phyloP scores from a whole-genome alignment of 2,888 invertebrate genomes.

The Mimas tiliae region DNA sequence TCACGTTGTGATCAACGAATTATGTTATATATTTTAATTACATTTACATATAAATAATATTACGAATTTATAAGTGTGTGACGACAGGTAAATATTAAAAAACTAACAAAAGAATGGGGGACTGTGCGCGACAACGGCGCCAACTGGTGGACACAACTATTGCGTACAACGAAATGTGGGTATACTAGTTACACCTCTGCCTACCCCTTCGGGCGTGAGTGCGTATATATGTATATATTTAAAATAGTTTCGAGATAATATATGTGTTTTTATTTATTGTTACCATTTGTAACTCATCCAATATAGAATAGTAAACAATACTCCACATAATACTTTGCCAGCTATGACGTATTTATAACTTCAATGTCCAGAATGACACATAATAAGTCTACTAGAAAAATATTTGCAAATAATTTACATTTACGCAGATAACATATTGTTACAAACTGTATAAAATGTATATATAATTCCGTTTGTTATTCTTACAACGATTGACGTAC shows the following conservation, averaged over 20 bases:
- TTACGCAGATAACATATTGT: constrained; percentile 25
- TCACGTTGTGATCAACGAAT: neutral
- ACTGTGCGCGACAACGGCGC: no score
- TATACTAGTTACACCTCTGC: no score
- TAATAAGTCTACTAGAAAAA: constrained; percentile 38
- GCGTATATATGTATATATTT: no score
- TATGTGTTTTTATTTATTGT: neutral
- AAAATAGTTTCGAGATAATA: neutral
- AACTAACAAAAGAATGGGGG: no score
- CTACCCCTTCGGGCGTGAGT: no score
- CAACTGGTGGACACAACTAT: no score
- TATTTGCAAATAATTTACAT: constrained; percentile 35
- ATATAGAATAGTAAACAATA: neutral
- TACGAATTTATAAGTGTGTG: no score
- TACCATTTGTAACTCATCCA: neutral
- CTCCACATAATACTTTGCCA: no score
- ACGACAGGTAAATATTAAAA: no score
- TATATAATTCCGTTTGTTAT: neutral
- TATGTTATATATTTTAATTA: neutral
- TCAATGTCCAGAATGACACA: constrained; percentile 24
- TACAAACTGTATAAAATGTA: constrained; percentile 9
- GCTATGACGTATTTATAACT: constrained; percentile 10
- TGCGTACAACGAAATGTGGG: no score
- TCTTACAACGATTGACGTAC: constrained; percentile 25
- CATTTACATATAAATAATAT: neutral